Evolutionary conservation across 2,113 vertebrate genomes (phyloP).

Genomic region (Plecturocebus donacophilus): DNA sequence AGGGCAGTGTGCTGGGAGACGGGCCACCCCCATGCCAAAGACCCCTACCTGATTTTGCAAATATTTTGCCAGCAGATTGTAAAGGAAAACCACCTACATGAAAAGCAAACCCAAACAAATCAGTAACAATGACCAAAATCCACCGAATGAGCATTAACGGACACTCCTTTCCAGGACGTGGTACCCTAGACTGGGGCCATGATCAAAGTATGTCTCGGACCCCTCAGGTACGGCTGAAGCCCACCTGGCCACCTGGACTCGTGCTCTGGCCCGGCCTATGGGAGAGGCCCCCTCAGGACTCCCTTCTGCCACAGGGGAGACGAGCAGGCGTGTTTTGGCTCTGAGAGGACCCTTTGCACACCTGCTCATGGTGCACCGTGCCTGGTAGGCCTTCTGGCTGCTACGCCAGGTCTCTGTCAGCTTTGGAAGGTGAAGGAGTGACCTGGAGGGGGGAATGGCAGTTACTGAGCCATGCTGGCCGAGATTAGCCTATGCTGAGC

Average conservation of each 20-base stretch:
- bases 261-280: not conserved
- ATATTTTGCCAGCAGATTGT: constrained; percentile 56
- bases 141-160: not conserved
- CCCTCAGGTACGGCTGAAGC: not conserved
- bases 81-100: constrained; percentile 53
- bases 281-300: not conserved
- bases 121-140: not conserved
- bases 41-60: constrained; percentile 61
- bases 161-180: not conserved
- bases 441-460: not conserved
- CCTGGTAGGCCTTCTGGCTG: not conserved
- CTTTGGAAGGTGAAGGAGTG: not conserved
- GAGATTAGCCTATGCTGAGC: not conserved
- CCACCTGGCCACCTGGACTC: not conserved
- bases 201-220: not conserved
- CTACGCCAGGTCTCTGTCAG: not conserved
- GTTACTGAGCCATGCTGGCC: not conserved
- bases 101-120: not conserved
- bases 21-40: not conserved
- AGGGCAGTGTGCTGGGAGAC: not conserved
- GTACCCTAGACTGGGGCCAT: not conserved
- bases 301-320: accelerated
- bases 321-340: not conserved
- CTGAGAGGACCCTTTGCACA: not conserved
- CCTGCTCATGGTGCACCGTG: too few relatives aligned